Conservation (phyloP, 2,113 vertebrate genomes). For the Athene cunicularia region DNA sequence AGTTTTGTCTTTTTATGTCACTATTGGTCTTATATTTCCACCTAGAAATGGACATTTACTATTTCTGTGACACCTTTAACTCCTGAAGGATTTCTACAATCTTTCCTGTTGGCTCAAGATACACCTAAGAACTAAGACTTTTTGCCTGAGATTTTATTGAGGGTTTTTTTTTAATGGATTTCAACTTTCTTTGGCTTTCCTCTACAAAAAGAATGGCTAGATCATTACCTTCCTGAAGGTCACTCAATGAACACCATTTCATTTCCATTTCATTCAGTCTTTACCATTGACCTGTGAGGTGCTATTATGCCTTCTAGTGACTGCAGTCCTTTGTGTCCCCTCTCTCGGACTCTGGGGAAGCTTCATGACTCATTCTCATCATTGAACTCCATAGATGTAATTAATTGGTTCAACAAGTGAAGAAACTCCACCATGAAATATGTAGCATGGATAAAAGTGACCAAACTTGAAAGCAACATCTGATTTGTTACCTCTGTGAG, state of each 20-base stretch:
- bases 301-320: not conserved
- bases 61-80: not conserved
- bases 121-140: not conserved
- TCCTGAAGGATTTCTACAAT: not conserved
- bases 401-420: not conserved
- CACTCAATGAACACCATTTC: not conserved
- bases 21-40: not conserved
- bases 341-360: not conserved
- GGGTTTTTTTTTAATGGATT: not conserved
- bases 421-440: not conserved
- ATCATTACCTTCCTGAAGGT: not conserved
- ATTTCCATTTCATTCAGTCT: not conserved
- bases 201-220: not conserved
- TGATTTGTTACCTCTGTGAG: not conserved
- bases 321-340: rapidly evolving
- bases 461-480: not conserved
- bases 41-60: not conserved
- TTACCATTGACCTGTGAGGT: not conserved
- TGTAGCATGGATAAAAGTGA: too few species aligned
- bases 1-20: not conserved
- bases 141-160: not conserved
- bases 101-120: not conserved
- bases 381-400: not conserved
- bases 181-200: not conserved
- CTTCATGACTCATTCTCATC: not conserved